These are phyloP conservation scores for Temnopleurus reevesii DNA, from an alignment of 53 echinoderm and acorn worm genomes.

Conservation along the genomic window DNA sequence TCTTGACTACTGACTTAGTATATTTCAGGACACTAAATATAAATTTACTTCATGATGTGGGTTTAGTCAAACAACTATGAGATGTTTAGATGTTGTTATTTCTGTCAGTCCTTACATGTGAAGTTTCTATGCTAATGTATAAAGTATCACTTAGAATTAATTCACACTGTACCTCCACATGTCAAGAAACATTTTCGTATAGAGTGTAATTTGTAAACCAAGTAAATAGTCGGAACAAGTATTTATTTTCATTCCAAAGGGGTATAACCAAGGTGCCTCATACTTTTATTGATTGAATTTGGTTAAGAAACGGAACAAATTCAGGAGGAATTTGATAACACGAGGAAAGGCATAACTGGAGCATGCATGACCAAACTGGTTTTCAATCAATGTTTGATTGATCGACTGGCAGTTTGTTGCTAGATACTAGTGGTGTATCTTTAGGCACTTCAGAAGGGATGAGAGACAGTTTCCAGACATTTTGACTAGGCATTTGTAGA, in stretches of 20 bases:
- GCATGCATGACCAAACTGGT: background rate
- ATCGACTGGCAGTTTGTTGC: background rate
- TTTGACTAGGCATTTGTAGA: too few species aligned
- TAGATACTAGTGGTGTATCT: background rate
- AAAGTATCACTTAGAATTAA: background rate
- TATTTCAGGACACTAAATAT: too few species aligned
- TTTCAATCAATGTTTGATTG: constrained; percentile 26
- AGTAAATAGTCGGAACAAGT: background rate
- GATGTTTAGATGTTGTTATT: too few species aligned
- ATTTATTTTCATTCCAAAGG: background rate
- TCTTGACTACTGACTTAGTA: too few species aligned
- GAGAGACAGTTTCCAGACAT: background rate
- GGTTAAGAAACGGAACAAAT: background rate
- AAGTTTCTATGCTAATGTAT: too few species aligned
- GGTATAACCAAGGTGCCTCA: background rate
- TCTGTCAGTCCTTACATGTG: too few species aligned
- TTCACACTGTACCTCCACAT: background rate
- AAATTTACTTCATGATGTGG: too few species aligned
- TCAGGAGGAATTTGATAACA: background rate
- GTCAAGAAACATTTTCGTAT: background rate
- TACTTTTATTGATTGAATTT: constrained; percentile 18
- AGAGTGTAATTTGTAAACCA: background rate
- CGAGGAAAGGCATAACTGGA: background rate
- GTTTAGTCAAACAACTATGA: too few species aligned
- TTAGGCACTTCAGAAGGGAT: background rate